Percentiles rank a stretch among this genome's conserved stretches.
These are phyloP conservation scores for Ormia ochracea DNA, from an alignment of 2,888 invertebrate genomes.

Conservation along the genomic window DNA sequence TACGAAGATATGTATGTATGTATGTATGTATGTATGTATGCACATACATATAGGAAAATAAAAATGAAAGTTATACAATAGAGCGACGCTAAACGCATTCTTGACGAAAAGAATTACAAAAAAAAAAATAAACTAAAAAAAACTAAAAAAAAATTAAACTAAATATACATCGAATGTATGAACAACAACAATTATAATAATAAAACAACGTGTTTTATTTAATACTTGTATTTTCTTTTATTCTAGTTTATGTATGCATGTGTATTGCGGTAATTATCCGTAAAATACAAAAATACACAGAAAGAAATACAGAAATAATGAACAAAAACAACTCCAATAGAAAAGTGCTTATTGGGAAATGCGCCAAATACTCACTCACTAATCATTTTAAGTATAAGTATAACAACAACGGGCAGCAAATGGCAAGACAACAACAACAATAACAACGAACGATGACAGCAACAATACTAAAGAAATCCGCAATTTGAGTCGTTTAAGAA, in stretches of 20 bases:
- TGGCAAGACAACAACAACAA: neutral
- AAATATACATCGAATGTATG: neutral
- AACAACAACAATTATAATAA: constrained; percentile 46
- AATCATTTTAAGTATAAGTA: constrained; percentile 53
- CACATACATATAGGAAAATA: constrained; percentile 65
- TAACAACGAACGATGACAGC: neutral
- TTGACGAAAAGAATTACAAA: constrained; percentile 52
- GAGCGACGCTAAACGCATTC: constrained; percentile 63
- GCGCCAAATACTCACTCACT: constrained; percentile 58
- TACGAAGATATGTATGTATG: neutral
- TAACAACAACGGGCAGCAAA: constrained; percentile 23
- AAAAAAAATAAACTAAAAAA: too few species aligned
- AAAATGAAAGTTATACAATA: constrained; percentile 73
- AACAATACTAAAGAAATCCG: constrained; percentile 20
- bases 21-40: constrained; percentile 52
- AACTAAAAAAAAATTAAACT: too few species aligned
- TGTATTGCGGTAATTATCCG: constrained; percentile 17
- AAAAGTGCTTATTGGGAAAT: constrained; percentile 53
- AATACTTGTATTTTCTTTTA: constrained; percentile 5
- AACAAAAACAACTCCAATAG: constrained; percentile 23
- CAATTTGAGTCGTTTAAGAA: constrained; percentile 38
- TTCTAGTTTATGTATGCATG: neutral
- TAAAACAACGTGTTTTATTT: constrained; percentile 51
- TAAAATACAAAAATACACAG: neutral
- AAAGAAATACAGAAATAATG: neutral